Base-by-base conservation (phyloP, 2,888 invertebrate species). In the Plagiodera versicolora region DNA sequence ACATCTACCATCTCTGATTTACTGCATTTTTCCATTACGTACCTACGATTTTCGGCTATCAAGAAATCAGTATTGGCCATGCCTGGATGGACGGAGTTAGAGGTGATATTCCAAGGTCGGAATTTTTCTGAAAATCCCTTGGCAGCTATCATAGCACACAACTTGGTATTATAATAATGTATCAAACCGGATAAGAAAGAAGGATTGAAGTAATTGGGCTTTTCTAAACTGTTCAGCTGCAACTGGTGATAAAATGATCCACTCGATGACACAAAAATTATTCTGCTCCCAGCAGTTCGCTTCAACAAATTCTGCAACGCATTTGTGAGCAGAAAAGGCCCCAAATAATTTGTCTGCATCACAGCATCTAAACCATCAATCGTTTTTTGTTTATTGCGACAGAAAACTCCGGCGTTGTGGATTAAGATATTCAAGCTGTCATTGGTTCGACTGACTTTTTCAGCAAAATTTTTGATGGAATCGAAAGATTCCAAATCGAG, bases 341-440 rank as follows among this genome's bases (percentile, higher is more conserved):
- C 89, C 70, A 88, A 85, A 70, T 89, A 85, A 66, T 90, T 90
- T n/a, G 87, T 83, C 64, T 87, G 88, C 81, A 88, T 84, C 55
- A 84, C 86, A 24, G 80, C 77, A 24, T 88, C 83, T 39, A 89
- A 81, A 0, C 87, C 87, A 64, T 89, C 88, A 57, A 81, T 80
- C 0, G 87, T 86, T 54, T 75, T 75, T 32, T 76, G 76, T 32
- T 81, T 76, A 0, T 79, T 76, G 44, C 81, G 74, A 1, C 83
- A 83, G 16, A 80, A 82, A 0, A 83, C 81, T 0, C 87, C 87
- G 0, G 87, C 87, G 68, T 87, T 87, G 73, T 87, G 86, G 11
- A 87, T 79, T 28, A 88, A 75, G 1, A 87, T 82, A 66, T 88
- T 84, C 52, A 88, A 69, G 67, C 81, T 82, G 0, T 80, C 76